These are phyloP conservation scores for Petrocephalus microphthalmus DNA, from an alignment of 2,113 vertebrate species.

Conservation along the genomic window DNA sequence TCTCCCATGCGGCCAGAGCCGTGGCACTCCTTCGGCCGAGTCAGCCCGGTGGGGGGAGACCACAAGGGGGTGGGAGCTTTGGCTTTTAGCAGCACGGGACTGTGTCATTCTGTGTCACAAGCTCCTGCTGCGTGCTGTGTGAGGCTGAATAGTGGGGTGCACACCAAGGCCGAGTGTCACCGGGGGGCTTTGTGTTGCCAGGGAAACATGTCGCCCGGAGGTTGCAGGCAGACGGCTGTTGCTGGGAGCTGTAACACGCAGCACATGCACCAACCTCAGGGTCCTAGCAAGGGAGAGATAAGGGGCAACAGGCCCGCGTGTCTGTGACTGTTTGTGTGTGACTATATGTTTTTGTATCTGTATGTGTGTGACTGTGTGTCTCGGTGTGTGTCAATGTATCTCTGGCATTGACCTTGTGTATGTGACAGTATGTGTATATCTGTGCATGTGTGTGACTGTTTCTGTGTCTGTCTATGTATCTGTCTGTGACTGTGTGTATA, in stretches of 20 bases:
- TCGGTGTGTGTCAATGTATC: neutral
- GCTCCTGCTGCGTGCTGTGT: neutral
- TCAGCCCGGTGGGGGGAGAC: neutral
- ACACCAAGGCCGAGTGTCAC: slow-evolving; percentile 17
- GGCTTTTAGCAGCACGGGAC: neutral
- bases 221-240: neutral
- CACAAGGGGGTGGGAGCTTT: neutral
- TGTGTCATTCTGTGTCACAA: slow-evolving; percentile 3
- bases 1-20: neutral
- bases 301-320: neutral
- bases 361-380: slow-evolving; percentile 5
- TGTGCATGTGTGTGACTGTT: neutral
- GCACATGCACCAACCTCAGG: slow-evolving; percentile 22
- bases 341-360: slow-evolving; percentile 16
- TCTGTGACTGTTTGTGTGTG: neutral
- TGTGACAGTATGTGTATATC: neutral
- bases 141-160: neutral
- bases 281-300: neutral
- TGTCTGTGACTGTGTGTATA: neutral
- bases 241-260: neutral
- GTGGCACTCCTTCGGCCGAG: neutral
- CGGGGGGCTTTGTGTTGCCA: neutral
- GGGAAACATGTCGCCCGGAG: neutral
- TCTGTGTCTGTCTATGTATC: neutral
- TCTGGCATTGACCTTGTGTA: neutral